These are phyloP conservation scores for Polyommatus icarus DNA, from an alignment of 2,888 invertebrate genomes.

Conservation along the genomic window DNA sequence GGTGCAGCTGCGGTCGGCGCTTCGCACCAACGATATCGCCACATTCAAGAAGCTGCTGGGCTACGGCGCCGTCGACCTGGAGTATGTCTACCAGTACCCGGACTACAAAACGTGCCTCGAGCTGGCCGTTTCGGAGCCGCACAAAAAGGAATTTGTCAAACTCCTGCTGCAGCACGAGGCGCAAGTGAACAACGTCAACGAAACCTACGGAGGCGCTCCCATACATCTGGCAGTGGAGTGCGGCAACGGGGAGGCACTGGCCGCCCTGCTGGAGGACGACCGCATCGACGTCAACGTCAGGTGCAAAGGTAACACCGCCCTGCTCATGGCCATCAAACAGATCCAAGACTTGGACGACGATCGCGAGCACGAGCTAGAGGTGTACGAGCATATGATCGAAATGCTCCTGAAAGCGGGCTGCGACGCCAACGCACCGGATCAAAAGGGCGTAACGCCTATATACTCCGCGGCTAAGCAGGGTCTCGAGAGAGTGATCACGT, in stretches of 20 bases:
- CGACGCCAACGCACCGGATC: constrained; percentile 78
- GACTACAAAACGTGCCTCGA: constrained; percentile 82
- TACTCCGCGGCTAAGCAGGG: constrained; percentile 82
- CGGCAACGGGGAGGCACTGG: constrained; percentile 72
- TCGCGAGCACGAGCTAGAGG: constrained; percentile 62
- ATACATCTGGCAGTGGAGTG: constrained; percentile 83
- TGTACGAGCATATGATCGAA: constrained; percentile 74
- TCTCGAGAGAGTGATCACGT: constrained; percentile 73
- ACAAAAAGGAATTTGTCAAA: constrained; percentile 77
- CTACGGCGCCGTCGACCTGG: constrained; percentile 73
- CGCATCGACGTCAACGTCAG: constrained; percentile 74
- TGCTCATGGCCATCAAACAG: constrained; percentile 75
- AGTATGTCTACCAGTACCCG: constrained; percentile 78
- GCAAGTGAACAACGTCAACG: constrained; percentile 80
- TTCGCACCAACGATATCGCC: constrained; percentile 73
- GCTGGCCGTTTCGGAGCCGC: constrained; percentile 75
- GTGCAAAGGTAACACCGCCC: constrained; percentile 75
- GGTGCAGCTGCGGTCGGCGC: constrained; percentile 72
- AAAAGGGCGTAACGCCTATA: constrained; percentile 77
- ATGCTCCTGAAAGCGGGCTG: constrained; percentile 78
- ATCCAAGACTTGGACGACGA: constrained; percentile 75
- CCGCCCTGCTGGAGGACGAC: constrained; percentile 68
- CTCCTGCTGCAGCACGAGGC: constrained; percentile 82
- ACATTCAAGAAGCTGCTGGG: constrained; percentile 76
- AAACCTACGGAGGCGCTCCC: constrained; percentile 80